Evolutionary conservation across 2,797 vertebrate species (phyloP), one percentile per base, ranked within the genome.

Genomic region (Acipenser oxyrinchus): DNA sequence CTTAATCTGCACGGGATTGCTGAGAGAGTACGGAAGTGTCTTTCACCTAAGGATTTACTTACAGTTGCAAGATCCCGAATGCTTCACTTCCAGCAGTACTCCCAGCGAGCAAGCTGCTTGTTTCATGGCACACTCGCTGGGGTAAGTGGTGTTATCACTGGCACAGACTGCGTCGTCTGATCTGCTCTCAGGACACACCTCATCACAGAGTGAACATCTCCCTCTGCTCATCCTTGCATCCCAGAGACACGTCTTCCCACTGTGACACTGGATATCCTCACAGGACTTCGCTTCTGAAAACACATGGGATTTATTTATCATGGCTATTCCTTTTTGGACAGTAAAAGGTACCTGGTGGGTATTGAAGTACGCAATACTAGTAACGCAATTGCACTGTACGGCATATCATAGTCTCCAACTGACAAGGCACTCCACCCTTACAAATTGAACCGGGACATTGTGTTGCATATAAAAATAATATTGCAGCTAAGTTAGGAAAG

Each of bases 1-100:
- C 74, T 82, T 80, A 82, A 83, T 79, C 74, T 83, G 81, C 77
- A 78, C 81, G 75, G 70, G 74, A 76, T 81, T 76, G 75, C 83
- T 86, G 81, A 85, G 86, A 84, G 84, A 89, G 87, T 87, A 86
- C 77, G 87, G 86, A 88, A 80, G 82, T 79, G 79, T 86, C 89
- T 89, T 90, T 88, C 83, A 83, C 78, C 76, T 80, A 83, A 84
- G 85, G 77, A 78, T 73, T 86, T 94, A 98, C 95, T 98, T 99
- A 99, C 96, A 98, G 91, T 98, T 99, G 91, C 96, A 99, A 88
- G 94, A 96, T 92, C 96, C 95, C 0, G 91, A 89, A 82, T 99
- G 96, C 84, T 98, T 99, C 77, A 99, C 94, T 83, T 99, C 96
- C 84, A 99, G 90, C 80, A 97, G 87, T 77, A 90, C 84, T 57